phyloP scores from a whole-genome alignment of 2,113 vertebrate species.

The Percina caprodes region DNA sequence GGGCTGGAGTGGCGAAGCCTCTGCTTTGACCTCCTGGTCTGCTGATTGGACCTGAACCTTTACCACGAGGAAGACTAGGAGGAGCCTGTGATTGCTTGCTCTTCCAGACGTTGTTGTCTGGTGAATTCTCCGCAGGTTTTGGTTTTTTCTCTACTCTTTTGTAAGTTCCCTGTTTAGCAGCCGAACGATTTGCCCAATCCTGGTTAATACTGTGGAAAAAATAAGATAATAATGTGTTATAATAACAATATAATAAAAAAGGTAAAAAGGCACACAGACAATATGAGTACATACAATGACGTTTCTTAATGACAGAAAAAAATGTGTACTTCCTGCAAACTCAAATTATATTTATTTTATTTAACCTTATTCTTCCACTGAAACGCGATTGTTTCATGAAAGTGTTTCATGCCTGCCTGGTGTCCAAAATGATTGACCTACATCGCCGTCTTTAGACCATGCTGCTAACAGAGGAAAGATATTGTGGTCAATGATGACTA shows the following conservation, averaged over 20 bases:
- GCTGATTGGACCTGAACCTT: conserved; percentile 1
- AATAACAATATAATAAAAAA: not conserved
- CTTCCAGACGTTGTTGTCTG: conserved; percentile 40
- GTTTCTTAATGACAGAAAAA: not conserved
- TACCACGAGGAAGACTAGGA: not conserved
- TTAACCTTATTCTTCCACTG: not conserved
- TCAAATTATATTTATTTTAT: not conserved
- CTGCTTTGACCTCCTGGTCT: conserved; percentile 27
- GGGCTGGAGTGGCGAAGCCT: conserved; percentile 2
- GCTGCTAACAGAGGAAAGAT: not conserved
- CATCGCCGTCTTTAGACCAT: not conserved
- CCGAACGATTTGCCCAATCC: conserved; percentile 64
- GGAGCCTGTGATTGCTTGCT: conserved; percentile 23
- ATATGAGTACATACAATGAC: not conserved
- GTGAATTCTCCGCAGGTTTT: conserved; percentile 11
- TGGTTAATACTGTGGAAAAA: conserved; percentile 66
- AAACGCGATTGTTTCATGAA: not conserved
- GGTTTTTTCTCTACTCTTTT: conserved; percentile 56
- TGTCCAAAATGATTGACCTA: not conserved
- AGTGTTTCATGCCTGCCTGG: not conserved
- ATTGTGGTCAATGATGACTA: not conserved
- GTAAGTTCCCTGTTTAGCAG: conserved; percentile 14
- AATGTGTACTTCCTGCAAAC: not conserved
- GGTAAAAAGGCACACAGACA: not conserved
- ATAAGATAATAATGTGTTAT: not conserved